phyloP scores from a whole-genome alignment of 2,888 invertebrate genomes.

The Lasioglossum malachurum region DNA sequence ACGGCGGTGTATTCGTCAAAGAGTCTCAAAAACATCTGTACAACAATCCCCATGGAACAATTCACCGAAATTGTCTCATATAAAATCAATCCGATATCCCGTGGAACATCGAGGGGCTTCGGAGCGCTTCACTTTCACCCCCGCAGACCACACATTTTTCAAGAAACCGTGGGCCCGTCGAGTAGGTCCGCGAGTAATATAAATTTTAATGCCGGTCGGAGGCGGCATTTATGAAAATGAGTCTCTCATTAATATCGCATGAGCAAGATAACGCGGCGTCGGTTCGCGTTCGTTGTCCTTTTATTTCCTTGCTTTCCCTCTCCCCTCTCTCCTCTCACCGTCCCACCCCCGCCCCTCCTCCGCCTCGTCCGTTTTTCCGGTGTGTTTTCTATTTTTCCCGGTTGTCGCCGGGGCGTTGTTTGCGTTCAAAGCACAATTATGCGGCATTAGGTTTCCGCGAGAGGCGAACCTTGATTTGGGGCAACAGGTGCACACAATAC shows the following conservation, averaged over 20 bases:
- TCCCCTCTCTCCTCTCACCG: background rate
- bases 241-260: slow-evolving; percentile 70
- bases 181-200: slow-evolving; percentile 38
- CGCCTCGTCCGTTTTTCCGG: background rate
- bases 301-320: background rate
- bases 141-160: background rate
- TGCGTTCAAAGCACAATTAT: slow-evolving; percentile 74
- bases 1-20: no score
- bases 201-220: slow-evolving; percentile 55
- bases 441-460: slow-evolving; percentile 73
- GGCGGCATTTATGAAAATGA: slow-evolving; percentile 66
- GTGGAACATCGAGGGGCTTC: background rate
- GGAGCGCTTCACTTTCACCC: background rate
- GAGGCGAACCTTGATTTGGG: slow-evolving; percentile 79
- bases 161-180: background rate
- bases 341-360: background rate
- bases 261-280: slow-evolving; percentile 61
- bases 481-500: slow-evolving; percentile 84
- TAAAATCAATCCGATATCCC: no score
- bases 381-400: slow-evolving; percentile 17
- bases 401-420: slow-evolving; percentile 55
- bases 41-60: no score
- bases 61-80: no score
- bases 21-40: no score
- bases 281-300: slow-evolving; percentile 15